Conservation (phyloP, 2,797 vertebrate genomes). For the Heliangelus exortis region DNA sequence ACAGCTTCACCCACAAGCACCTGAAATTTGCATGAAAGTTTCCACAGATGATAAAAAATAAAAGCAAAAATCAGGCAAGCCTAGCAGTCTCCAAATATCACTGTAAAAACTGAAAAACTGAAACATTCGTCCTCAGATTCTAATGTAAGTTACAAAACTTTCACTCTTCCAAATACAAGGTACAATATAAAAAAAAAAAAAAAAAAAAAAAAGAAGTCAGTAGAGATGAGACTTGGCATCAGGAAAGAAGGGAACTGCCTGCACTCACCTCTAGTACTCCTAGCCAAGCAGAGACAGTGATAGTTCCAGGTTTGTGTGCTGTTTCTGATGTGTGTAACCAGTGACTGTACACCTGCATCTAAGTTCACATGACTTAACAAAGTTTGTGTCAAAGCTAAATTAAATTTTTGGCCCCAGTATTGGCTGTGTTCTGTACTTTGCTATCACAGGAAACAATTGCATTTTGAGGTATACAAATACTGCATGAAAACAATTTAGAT, state of each 20-base stretch:
- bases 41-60: neutral
- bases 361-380: constrained; percentile 2
- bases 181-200: neutral
- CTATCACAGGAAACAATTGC: neutral
- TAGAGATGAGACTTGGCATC: neutral
- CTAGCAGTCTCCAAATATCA: neutral
- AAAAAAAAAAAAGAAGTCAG: too few species aligned
- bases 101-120: neutral
- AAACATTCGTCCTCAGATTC: neutral
- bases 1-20: neutral
- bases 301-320: neutral
- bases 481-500: neutral
- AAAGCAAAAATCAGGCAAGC: neutral
- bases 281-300: neutral
- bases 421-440: constrained; percentile 20
- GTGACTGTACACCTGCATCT: neutral
- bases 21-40: neutral
- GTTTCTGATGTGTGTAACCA: constrained; percentile 22
- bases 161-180: neutral
- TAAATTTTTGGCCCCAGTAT: constrained; percentile 20
- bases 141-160: neutral
- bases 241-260: constrained; percentile 27
- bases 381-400: neutral
- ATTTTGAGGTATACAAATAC: neutral
- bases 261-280: neutral